A percentile compares a stretch with the other conserved stretches of the same genome.
phyloP scores from a whole-genome alignment of 2,113 vertebrate genomes.

The Lagenorhynchus albirostris region DNA sequence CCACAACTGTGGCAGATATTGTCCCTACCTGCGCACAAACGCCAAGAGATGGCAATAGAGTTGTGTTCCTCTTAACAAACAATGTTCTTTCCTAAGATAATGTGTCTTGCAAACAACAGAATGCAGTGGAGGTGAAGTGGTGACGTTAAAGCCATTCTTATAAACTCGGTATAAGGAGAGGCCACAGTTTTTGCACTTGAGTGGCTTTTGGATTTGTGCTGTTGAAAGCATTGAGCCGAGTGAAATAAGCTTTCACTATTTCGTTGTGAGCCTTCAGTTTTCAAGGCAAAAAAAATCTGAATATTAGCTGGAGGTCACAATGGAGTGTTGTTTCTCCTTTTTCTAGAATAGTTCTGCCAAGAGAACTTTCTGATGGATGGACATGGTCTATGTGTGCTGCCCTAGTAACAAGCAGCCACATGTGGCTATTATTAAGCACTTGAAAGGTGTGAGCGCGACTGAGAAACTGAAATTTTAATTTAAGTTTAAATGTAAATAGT shows the following conservation, averaged over 20 bases:
- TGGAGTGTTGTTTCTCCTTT: not conserved
- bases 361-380: not conserved
- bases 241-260: not conserved
- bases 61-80: not conserved
- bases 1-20: not conserved
- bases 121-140: not conserved
- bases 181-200: not conserved
- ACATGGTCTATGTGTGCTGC: not conserved
- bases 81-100: not conserved
- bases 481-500: not conserved
- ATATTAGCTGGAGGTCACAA: not conserved
- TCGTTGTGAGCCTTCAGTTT: conserved; percentile 12
- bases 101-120: not conserved
- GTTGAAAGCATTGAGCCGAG: not conserved
- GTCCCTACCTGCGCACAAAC: not conserved
- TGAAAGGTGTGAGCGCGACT: not conserved
- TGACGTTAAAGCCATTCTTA: not conserved
- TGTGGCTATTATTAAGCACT: not conserved
- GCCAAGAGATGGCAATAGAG: not conserved
- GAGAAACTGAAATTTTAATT: conserved; percentile 25
- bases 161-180: not conserved
- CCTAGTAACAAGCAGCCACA: not conserved
- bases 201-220: not conserved
- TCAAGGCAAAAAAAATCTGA: not conserved
- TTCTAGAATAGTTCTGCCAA: not conserved